phyloP scores from a whole-genome alignment of 2,888 invertebrate species.

The Leptopilina syphax region DNA sequence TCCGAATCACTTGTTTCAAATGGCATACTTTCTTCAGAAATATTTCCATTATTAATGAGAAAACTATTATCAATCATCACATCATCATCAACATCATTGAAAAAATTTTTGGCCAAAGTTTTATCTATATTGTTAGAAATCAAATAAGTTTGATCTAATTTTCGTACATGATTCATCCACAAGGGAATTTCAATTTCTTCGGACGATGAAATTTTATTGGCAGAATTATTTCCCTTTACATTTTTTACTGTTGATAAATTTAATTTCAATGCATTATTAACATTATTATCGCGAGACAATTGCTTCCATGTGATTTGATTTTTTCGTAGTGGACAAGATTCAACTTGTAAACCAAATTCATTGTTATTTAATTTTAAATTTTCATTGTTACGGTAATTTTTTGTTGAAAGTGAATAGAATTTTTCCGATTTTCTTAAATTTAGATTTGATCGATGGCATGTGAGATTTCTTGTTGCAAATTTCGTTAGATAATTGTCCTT shows the following conservation, averaged over 20 bases:
- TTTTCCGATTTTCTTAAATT: conserved; percentile 47
- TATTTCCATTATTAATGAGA: not conserved
- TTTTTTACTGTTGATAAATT: not conserved
- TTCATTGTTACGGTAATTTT: conserved; percentile 43
- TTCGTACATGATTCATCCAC: conserved; percentile 46
- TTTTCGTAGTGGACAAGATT: conserved; percentile 56
- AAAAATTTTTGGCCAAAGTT: conserved; percentile 12
- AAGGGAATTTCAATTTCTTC: conserved; percentile 1
- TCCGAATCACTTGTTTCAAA: not conserved
- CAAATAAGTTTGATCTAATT: conserved; percentile 59
- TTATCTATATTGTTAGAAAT: conserved; percentile 51
- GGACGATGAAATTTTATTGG: not conserved
- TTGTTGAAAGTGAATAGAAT: conserved; percentile 22
- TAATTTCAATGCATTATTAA: not conserved
- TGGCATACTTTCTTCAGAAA: not conserved
- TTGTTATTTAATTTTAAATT: conserved; percentile 72
- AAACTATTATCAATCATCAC: not conserved
- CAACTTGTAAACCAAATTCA: conserved; percentile 65
- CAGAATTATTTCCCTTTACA: conserved; percentile 27
- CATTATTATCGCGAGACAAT: conserved; percentile 51
- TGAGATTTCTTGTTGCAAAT: not conserved
- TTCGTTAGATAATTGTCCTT: conserved; percentile 8
- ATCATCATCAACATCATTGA: not conserved
- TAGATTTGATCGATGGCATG: not conserved
- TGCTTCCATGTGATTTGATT: conserved; percentile 63